Evolutionary conservation across 2,888 invertebrate genomes (phyloP).

Genomic region (Branchipolynoe longqiensis): DNA sequence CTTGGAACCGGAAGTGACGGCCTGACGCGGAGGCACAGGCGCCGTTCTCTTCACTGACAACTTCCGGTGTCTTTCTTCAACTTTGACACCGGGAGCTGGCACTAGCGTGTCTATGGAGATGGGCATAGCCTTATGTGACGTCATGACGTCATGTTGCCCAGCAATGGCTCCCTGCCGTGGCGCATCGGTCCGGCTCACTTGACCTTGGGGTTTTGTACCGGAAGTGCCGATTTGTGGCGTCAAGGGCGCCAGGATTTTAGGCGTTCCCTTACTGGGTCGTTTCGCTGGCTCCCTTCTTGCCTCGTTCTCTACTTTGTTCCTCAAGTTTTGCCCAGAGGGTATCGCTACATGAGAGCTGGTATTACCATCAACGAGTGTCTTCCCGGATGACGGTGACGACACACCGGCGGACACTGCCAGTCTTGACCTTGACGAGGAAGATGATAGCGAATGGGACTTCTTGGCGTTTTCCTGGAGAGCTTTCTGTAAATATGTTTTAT

Average conservation of each 20-base stretch:
- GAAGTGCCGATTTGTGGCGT: not conserved
- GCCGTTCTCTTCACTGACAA: conserved; percentile 26
- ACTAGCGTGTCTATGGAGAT: no score
- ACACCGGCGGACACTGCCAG: not conserved
- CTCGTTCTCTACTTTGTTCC: no score
- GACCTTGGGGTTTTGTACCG: no score
- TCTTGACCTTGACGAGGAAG: not conserved
- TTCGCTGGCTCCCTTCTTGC: no score
- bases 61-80: no score
- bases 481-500: no score
- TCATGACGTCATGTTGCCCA: conserved; percentile 15
- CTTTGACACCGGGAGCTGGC: no score
- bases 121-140: conserved; percentile 19
- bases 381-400: not conserved
- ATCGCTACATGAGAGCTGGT: no score
- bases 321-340: no score
- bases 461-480: not conserved
- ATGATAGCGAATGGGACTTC: not conserved
- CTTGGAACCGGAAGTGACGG: not conserved
- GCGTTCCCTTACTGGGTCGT: not conserved
- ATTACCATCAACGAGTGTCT: no score
- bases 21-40: not conserved
- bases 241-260: conserved; percentile 2
- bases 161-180: not conserved
- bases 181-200: not conserved